Evolutionary conservation across 2,888 invertebrate genomes (phyloP).

Genomic region (Aporophyla lueneburgensis): DNA sequence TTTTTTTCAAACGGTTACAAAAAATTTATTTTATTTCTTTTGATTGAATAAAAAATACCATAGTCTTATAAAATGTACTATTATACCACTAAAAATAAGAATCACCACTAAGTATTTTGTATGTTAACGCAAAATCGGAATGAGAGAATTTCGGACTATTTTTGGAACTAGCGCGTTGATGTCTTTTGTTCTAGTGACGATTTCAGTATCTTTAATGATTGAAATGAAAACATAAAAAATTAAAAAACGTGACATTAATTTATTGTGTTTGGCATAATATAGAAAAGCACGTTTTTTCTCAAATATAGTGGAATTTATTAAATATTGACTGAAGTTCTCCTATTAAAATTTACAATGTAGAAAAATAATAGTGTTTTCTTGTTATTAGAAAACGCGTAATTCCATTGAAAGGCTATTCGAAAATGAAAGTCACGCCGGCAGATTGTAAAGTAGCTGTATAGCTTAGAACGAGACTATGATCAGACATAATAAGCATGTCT

Average conservation of each 20-base stretch:
- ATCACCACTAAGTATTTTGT: background rate
- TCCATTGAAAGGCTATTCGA: slow-evolving; percentile 17
- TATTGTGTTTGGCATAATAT: background rate
- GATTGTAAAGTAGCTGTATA: slow-evolving; percentile 17
- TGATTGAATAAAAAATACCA: background rate
- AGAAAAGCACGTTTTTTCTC: background rate
- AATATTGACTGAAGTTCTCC: background rate
- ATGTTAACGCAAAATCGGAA: background rate
- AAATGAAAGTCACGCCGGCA: slow-evolving; percentile 13
- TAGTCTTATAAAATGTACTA: background rate
- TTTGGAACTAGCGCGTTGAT: slow-evolving; percentile 79
- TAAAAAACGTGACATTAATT: background rate
- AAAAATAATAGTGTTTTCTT: background rate
- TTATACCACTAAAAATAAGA: background rate
- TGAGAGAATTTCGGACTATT: background rate
- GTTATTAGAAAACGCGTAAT: background rate
- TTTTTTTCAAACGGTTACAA: background rate
- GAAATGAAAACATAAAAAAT: slow-evolving; percentile 3
- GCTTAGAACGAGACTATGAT: slow-evolving; percentile 12
- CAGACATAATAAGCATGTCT: slow-evolving; percentile 50
- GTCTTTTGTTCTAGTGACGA: slow-evolving; percentile 79
- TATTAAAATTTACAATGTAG: background rate
- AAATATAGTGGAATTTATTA: background rate
- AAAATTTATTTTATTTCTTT: background rate
- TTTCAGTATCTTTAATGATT: slow-evolving; percentile 38